phyloP scores from a whole-genome alignment of 2,797 vertebrate species.

The Crenuchus spilurus region DNA sequence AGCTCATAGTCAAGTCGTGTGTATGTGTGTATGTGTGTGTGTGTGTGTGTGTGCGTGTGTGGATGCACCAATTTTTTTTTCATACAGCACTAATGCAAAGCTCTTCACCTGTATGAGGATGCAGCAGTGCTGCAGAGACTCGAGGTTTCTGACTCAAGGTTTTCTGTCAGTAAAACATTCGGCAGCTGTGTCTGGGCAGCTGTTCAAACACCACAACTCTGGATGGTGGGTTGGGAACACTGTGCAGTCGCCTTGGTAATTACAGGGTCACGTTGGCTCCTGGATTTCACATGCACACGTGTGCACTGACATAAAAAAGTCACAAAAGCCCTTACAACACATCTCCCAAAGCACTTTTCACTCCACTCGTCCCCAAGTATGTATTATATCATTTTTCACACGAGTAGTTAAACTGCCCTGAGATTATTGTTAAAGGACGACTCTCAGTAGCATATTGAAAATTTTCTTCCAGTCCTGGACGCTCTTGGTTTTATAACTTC shows the following conservation, averaged over 20 bases:
- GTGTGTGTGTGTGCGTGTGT: too few relatives aligned
- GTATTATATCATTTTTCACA: background rate
- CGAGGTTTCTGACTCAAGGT: slow-evolving; percentile 33
- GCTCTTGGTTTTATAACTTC: too few relatives aligned
- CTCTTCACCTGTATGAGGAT: slow-evolving; percentile 35
- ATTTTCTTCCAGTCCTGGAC: background rate
- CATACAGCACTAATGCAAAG: too few relatives aligned
- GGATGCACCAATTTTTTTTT: too few relatives aligned
- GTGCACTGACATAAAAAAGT: slow-evolving; percentile 33
- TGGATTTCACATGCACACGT: slow-evolving; percentile 49
- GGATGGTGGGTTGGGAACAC: slow-evolving; percentile 47
- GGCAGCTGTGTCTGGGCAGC: slow-evolving; percentile 54
- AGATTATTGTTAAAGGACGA: background rate
- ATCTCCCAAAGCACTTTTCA: slow-evolving; percentile 1
- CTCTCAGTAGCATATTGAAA: background rate
- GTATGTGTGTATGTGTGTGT: too few relatives aligned
- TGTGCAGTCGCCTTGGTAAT: slow-evolving; percentile 59
- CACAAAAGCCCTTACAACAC: slow-evolving; percentile 11
- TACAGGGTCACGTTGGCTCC: slow-evolving; percentile 50
- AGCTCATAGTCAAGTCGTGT: too few relatives aligned
- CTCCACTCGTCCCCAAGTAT: background rate
- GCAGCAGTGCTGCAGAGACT: slow-evolving; percentile 20
- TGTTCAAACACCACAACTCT: slow-evolving; percentile 55
- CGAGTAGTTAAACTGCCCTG: background rate
- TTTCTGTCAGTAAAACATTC: slow-evolving; percentile 28